Percentiles rank a stretch among this genome's conserved stretches.
These are phyloP conservation scores for Drosophila fuyamai DNA, from an alignment of 1,140 invertebrate species.

Conservation along the genomic window DNA sequence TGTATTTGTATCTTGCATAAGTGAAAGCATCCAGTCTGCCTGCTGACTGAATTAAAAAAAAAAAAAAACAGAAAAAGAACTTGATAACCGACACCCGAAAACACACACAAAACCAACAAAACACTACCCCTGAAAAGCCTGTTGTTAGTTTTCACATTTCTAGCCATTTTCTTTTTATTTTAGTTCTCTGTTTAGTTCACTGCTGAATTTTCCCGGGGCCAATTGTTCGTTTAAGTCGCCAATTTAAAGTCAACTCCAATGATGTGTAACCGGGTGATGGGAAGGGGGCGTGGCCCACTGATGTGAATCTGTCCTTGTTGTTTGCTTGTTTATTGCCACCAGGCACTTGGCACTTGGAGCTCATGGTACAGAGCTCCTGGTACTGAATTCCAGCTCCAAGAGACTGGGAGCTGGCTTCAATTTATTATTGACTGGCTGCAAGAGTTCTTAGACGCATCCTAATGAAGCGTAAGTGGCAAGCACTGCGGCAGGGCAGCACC, in stretches of 20 bases:
- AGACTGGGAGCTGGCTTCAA: conserved; percentile 47
- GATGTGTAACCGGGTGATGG: conserved; percentile 34
- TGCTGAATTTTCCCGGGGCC: conserved; percentile 21
- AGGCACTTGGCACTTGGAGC: conserved; percentile 47
- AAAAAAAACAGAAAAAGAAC: conserved; percentile 8
- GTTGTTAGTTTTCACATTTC: conserved; percentile 51
- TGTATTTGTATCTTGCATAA: conserved; percentile 50
- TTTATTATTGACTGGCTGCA: conserved; percentile 78
- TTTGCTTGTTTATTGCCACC: conserved; percentile 66
- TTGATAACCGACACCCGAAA: conserved; percentile 3
- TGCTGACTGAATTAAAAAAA: conserved; percentile 31
- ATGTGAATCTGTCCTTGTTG: conserved; percentile 51
- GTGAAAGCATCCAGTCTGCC: conserved; percentile 49
- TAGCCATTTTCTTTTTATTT: conserved; percentile 5
- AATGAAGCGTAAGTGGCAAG: conserved; percentile 81
- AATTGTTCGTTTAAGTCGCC: conserved; percentile 53
- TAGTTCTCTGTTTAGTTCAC: conserved; percentile 21
- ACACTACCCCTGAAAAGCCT: conserved; percentile 33
- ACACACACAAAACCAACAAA: conserved; percentile 27
- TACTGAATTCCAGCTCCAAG: conserved; percentile 7
- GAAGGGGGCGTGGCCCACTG: conserved; percentile 18
- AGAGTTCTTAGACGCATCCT: conserved; percentile 79
- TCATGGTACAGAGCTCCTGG: conserved; percentile 13
- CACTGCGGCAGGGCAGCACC: conserved; percentile 57
- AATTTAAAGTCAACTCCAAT: conserved; percentile 61